A percentile compares a stretch with the other conserved stretches of the same genome.
phyloP scores from a whole-genome alignment of 2,113 vertebrate genomes.

The Percopsis transmontana region DNA sequence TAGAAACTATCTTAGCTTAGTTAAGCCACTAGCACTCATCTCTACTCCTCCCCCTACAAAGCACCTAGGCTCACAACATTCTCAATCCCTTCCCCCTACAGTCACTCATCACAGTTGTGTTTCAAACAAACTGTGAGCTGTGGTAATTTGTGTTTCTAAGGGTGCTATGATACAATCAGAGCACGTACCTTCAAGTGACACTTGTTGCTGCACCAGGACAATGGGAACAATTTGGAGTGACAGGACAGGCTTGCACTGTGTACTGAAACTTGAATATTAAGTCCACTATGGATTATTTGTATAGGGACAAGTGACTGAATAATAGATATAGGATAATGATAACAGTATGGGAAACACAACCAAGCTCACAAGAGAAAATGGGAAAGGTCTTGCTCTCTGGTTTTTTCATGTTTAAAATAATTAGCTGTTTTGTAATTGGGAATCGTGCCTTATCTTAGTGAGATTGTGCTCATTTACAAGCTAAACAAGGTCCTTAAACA shows the following conservation, averaged over 20 bases:
- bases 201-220: slow-evolving; percentile 27
- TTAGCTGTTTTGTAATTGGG: neutral
- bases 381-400: slow-evolving; percentile 29
- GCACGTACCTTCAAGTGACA: too few relatives aligned
- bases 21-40: too few relatives aligned
- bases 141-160: too few relatives aligned
- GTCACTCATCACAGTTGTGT: too few relatives aligned
- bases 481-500: neutral
- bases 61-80: too few relatives aligned
- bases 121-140: too few relatives aligned
- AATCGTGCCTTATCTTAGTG: neutral
- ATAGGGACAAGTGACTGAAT: slow-evolving; percentile 56
- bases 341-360: neutral
- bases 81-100: too few relatives aligned
- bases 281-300: slow-evolving; percentile 30
- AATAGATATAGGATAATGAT: slow-evolving; percentile 44
- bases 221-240: slow-evolving; percentile 23
- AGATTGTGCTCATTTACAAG: neutral
- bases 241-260: slow-evolving; percentile 23
- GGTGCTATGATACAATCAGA: too few relatives aligned
- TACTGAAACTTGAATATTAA: slow-evolving; percentile 53
- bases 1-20: too few relatives aligned
- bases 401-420: slow-evolving; percentile 17
- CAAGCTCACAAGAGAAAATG: slow-evolving; percentile 24
- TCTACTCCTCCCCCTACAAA: too few relatives aligned